Evolutionary conservation across 2,113 vertebrate genomes (phyloP).

Genomic region (Agelaius tricolor): DNA sequence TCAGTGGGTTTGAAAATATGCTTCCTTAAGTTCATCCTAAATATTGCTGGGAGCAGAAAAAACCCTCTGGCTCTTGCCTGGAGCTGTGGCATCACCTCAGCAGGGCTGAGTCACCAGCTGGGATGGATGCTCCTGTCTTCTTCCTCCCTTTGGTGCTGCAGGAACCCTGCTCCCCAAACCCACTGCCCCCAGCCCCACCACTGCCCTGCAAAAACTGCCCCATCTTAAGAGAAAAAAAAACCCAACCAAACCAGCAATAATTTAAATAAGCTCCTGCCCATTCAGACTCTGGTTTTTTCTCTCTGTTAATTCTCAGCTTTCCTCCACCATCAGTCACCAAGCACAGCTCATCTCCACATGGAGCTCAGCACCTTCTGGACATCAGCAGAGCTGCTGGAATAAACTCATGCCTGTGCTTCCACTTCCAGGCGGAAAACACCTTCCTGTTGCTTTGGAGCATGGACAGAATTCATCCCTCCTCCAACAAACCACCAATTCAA

Average conservation of each 20-base stretch:
- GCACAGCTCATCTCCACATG: not conserved
- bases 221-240: not conserved
- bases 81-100: not conserved
- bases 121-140: not conserved
- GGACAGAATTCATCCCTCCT: not conserved
- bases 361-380: not conserved
- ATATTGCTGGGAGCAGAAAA: constrained; percentile 17
- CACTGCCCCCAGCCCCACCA: not conserved
- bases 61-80: not conserved
- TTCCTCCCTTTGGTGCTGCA: not conserved
- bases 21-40: constrained; percentile 34
- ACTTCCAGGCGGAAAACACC: not conserved
- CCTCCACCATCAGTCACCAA: not conserved
- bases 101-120: not conserved
- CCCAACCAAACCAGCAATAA: not conserved
- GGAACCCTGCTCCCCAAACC: not conserved
- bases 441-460: rapidly evolving
- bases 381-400: not conserved
- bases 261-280: not conserved
- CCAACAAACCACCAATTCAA: not conserved
- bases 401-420: rapidly evolving
- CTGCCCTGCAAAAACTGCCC: not conserved
- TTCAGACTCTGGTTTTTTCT: not conserved
- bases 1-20: constrained; percentile 37
- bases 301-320: not conserved